Conservation (phyloP, 2,797 vertebrate species). For the Myioborus miniatus region DNA sequence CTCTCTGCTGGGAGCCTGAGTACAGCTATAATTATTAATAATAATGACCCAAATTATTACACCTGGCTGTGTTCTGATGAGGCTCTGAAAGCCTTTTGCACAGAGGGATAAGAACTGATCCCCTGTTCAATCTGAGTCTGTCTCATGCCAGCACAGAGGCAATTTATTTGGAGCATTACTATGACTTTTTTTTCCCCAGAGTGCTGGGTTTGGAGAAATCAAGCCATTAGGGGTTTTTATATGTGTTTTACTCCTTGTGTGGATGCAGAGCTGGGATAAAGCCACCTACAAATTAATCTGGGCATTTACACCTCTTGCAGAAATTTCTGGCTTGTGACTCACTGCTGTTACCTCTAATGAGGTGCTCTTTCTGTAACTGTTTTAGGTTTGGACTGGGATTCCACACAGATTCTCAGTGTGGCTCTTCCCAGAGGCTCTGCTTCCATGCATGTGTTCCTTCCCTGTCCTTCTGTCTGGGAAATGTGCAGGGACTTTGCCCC, state of each 20-base stretch:
- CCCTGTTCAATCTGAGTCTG: background rate
- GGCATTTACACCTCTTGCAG: background rate
- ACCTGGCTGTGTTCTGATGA: background rate
- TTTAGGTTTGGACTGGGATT: background rate
- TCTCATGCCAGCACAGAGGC: background rate
- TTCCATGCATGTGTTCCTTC: background rate
- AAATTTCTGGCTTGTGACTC: background rate
- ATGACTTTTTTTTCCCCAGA: background rate
- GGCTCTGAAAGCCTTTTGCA: background rate
- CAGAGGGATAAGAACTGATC: background rate
- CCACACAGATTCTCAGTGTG: background rate
- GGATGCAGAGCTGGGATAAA: background rate
- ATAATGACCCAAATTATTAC: background rate
- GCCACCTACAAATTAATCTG: background rate
- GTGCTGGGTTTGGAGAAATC: background rate
- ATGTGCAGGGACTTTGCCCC: accelerated
- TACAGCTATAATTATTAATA: background rate
- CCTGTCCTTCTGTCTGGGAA: background rate
- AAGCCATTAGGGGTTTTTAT: background rate
- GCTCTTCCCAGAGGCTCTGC: background rate
- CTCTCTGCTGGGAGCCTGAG: background rate
- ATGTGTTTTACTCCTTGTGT: accelerated
- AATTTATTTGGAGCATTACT: background rate
- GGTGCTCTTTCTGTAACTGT: background rate
- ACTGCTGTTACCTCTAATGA: accelerated